These are phyloP conservation scores for Microlaimidae sp. DNA, from an alignment of 2,888 invertebrate species.

Conservation along the genomic window DNA sequence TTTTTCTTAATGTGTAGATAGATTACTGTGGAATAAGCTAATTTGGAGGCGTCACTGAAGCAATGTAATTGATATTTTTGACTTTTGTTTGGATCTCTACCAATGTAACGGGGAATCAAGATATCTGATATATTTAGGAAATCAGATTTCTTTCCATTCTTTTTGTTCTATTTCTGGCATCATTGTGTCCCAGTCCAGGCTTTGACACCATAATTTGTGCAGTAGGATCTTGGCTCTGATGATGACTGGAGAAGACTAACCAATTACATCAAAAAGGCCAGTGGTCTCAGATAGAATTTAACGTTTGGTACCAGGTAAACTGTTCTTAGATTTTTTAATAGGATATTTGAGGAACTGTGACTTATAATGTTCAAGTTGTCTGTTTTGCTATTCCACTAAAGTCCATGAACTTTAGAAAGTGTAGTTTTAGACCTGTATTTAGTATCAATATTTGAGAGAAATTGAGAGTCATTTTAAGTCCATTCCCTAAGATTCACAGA, in stretches of 20 bases:
- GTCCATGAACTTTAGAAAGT: neutral
- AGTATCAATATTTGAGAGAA: neutral
- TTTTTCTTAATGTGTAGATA: no score
- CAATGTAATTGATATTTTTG: no score
- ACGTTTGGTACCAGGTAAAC: neutral
- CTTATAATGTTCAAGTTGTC: neutral
- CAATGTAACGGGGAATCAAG: no score
- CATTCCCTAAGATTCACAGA: slow-evolving; percentile 11
- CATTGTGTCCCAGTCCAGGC: slow-evolving; percentile 3
- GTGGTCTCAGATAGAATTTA: neutral
- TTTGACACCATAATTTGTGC: neutral
- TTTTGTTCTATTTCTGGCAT: no score
- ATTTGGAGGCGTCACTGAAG: neutral
- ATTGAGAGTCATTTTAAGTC: neutral
- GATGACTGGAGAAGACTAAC: neutral
- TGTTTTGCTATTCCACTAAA: slow-evolving; percentile 1
- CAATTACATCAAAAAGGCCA: neutral
- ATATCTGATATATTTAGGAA: no score
- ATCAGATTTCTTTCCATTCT: no score
- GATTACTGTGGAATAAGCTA: neutral
- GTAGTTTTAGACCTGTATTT: neutral
- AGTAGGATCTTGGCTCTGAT: neutral
- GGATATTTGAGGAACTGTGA: neutral
- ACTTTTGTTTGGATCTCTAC: no score
- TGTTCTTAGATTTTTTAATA: no score